Evolutionary conservation across 2,888 invertebrate species (phyloP).

Genomic region (Eupithecia centaureata): DNA sequence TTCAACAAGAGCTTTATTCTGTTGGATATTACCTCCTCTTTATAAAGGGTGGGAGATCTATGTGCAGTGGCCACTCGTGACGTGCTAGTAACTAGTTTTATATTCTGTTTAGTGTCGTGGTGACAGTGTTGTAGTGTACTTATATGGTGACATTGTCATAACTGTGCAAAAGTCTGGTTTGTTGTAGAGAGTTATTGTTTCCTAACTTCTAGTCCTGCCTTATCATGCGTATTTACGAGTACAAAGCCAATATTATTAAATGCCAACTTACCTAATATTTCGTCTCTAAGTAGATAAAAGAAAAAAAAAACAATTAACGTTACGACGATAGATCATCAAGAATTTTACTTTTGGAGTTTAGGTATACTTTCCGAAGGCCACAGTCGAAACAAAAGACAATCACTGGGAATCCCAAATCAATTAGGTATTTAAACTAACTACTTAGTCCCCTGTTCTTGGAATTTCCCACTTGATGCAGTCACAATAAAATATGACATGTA

Average conservation of each 20-base stretch:
- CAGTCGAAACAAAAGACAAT: neutral
- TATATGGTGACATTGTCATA: conserved; percentile 14
- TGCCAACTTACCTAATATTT: no score
- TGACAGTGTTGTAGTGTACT: conserved; percentile 4
- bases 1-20: conserved; percentile 46
- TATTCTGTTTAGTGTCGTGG: conserved; percentile 62
- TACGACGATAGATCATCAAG: no score
- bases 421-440: neutral
- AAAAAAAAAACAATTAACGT: no score
- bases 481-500: neutral
- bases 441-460: neutral
- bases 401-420: neutral
- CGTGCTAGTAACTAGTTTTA: conserved; percentile 69
- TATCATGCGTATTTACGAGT: neutral
- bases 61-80: conserved; percentile 49
- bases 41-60: conserved; percentile 43
- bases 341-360: neutral
- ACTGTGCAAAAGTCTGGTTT: conserved; percentile 10
- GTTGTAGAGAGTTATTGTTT: conserved; percentile 4
- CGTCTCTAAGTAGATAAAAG: no score
- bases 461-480: neutral
- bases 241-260: neutral
- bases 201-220: neutral
- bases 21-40: conserved; percentile 21
- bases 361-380: neutral